These are phyloP conservation scores for Saxidomus purpurata DNA, from an alignment of 1,140 invertebrate genomes.

Conservation along the genomic window DNA sequence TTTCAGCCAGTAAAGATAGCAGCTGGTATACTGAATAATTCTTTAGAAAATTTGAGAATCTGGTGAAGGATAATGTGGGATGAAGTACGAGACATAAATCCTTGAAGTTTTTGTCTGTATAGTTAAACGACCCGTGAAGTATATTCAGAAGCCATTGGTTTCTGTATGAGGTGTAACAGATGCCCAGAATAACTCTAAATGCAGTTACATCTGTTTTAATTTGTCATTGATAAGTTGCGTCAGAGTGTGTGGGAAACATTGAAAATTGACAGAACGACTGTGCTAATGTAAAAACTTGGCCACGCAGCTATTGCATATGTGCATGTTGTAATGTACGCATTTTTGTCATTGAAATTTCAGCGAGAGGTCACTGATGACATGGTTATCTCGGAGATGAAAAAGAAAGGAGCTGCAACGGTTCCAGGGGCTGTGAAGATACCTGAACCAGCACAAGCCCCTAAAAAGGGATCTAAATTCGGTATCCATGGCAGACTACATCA, in stretches of 20 bases:
- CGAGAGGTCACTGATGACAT: slow-evolving; percentile 76
- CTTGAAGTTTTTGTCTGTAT: no score
- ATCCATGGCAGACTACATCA: slow-evolving; percentile 32
- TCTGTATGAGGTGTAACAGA: no score
- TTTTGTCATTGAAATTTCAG: slow-evolving; percentile 62
- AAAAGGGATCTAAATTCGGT: slow-evolving; percentile 4
- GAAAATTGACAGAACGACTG: not conserved
- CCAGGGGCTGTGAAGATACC: slow-evolving; percentile 69
- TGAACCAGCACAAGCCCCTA: slow-evolving; percentile 39
- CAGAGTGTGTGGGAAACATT: not conserved
- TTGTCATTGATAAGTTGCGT: not conserved
- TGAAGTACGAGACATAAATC: no score
- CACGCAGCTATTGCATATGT: not conserved
- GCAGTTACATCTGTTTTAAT: no score
- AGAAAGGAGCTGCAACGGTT: slow-evolving; percentile 31
- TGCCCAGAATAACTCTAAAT: no score
- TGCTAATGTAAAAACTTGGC: not conserved
- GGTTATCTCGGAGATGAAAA: slow-evolving; percentile 67
- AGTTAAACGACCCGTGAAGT: no score
- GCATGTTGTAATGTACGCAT: not conserved
- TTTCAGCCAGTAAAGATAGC: no score
- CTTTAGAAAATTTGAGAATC: no score
- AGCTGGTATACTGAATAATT: no score
- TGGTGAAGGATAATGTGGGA: no score
- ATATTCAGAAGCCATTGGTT: no score